phyloP scores from a whole-genome alignment of 2,113 vertebrate species.

The Cyrtonyx montezumae region DNA sequence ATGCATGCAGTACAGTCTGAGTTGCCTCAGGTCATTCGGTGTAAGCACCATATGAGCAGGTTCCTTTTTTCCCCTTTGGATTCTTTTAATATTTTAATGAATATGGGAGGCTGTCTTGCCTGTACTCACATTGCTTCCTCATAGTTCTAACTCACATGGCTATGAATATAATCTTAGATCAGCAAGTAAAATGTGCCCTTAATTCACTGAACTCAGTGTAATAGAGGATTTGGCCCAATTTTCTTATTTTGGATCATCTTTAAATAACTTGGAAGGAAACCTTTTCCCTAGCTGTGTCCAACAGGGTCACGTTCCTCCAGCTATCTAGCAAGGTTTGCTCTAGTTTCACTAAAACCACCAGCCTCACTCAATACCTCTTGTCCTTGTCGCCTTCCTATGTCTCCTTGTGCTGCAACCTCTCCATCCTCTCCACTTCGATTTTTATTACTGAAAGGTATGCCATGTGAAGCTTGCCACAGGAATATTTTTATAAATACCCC shows the following conservation, averaged over 20 bases:
- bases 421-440: neutral
- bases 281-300: neutral
- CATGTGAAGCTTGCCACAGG: neutral
- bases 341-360: neutral
- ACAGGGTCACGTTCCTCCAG: neutral
- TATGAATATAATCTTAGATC: neutral
- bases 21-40: neutral
- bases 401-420: neutral
- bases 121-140: neutral
- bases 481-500: neutral
- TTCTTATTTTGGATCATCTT: neutral
- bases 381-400: fast-evolving
- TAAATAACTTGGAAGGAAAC: neutral
- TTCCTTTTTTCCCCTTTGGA: neutral
- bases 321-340: neutral
- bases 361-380: neutral
- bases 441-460: neutral
- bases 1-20: neutral
- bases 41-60: neutral
- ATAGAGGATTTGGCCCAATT: neutral
- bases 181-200: neutral
- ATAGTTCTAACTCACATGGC: neutral
- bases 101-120: neutral
- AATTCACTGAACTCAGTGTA: neutral
- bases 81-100: neutral